Evolutionary conservation across 2,888 invertebrate genomes (phyloP), one percentile per base, ranked within the genome.

Genomic region (Cheilosia scutellata): DNA sequence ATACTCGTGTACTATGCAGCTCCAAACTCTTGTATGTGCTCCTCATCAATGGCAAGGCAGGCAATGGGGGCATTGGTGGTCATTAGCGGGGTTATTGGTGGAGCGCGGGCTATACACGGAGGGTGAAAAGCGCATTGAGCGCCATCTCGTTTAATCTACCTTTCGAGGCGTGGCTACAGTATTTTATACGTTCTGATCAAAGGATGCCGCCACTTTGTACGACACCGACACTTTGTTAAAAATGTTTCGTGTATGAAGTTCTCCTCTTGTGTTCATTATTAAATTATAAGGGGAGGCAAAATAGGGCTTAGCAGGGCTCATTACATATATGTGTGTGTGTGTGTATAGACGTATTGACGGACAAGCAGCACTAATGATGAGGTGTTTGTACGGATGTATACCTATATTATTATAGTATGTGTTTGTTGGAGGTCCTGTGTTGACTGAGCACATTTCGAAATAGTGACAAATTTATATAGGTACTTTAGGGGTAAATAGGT

Each of bases 91-190:
- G 88, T 88, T 88, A 76, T 82, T 88, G 87, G 84, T 87, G 87
- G 88, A 89, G 89, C 88, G 88, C 87, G 88, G 89, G 89, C 71
- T 80, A 86, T 87, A 78, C 76, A 70, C 79, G 86, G 87, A 88
- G 87, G 87, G 88, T 83, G 88, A 84, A 86, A 88, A 80, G 76
- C 82, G 74, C 90, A 89, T 88, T 89, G 92, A 91, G 91, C 91
- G 91, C 91, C 91, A 91, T 92, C 92, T 91, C 91, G 92, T 91
- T 91, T 91, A 91, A 91, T 91, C 92, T 91, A 89, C 92, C 91
- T 91, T 91, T 91, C 89, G 82, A 89, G 89, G 89, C 84, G 84
- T 80, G 79, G 84, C 78, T 88, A 91, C 90, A 92, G 92, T 92
- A 92, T 92, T 92, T 92, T 92, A 92, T 92, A 91, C 90, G 89